Evolutionary conservation across 2,113 vertebrate species (phyloP).

Genomic region (Pavo muticus): DNA sequence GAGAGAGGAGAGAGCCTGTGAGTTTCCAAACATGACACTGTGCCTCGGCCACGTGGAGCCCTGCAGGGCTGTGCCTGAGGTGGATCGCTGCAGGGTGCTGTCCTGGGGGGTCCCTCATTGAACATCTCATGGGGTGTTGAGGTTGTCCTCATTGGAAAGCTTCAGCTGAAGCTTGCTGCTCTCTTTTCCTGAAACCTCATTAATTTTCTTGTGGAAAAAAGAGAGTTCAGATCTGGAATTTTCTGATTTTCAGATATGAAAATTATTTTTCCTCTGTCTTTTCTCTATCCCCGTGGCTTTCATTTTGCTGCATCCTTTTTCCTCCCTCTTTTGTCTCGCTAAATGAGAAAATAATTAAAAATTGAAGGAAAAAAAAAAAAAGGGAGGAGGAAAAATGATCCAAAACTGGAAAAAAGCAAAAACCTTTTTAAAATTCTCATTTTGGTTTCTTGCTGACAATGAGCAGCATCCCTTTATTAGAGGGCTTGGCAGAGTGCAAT

Average conservation of each 20-base stretch:
- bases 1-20: not conserved
- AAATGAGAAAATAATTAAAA: not conserved
- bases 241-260: not conserved
- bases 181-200: not conserved
- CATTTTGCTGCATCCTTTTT: not conserved
- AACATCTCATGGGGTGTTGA: not conserved
- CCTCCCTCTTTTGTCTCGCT: not conserved
- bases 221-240: not conserved
- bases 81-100: rapidly evolving
- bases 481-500: not conserved
- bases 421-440: not conserved
- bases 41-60: not conserved
- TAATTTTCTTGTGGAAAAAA: not conserved
- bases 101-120: not conserved
- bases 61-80: not conserved
- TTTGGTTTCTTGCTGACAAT: not conserved
- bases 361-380: too few relatives aligned
- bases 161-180: not conserved
- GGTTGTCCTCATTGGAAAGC: not conserved
- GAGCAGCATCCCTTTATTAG: not conserved
- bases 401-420: not conserved
- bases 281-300: not conserved
- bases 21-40: not conserved
- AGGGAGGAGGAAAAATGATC: not conserved
- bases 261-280: not conserved